phyloP scores from a whole-genome alignment of 53 echinoderm and acorn worm species.

The Arbacia lixula region DNA sequence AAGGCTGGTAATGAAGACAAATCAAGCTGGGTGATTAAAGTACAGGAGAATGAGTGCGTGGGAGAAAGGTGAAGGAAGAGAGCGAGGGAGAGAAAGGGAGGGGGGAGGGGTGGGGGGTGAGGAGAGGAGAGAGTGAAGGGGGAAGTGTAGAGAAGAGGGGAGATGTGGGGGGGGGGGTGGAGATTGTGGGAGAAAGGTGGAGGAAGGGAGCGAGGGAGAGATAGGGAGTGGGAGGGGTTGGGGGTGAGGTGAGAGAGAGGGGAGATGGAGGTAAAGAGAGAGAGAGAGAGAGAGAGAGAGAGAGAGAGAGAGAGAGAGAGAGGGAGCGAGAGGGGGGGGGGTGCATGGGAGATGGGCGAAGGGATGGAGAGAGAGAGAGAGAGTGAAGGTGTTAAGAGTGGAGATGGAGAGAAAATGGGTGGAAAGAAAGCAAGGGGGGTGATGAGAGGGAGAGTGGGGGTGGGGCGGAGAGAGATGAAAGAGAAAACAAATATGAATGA shows the following conservation, averaged over 20 bases:
- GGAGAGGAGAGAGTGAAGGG: too few species aligned
- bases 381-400: background rate
- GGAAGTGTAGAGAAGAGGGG: too few species aligned
- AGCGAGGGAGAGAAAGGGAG: background rate
- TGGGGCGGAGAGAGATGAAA: background rate
- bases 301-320: too few species aligned
- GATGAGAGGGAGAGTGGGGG: background rate
- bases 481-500: too few species aligned
- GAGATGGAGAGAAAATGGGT: background rate
- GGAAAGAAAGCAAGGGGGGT: background rate
- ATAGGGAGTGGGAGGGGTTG: background rate
- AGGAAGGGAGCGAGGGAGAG: too few species aligned
- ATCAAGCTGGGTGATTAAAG: too few species aligned
- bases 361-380: background rate
- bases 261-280: too few species aligned
- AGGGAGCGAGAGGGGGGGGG: background rate
- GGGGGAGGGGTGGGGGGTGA: background rate
- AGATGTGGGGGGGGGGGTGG: background rate
- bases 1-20: too few species aligned
- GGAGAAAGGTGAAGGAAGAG: background rate
- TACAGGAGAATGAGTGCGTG: too few species aligned
- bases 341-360: background rate
- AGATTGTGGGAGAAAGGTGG: background rate
- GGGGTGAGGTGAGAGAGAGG: background rate
- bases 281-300: too few species aligned